Percentiles rank a stretch among this genome's conserved stretches.
Conservation (phyloP, 2,888 invertebrate species). For the Ichneumoninae sp. region DNA sequence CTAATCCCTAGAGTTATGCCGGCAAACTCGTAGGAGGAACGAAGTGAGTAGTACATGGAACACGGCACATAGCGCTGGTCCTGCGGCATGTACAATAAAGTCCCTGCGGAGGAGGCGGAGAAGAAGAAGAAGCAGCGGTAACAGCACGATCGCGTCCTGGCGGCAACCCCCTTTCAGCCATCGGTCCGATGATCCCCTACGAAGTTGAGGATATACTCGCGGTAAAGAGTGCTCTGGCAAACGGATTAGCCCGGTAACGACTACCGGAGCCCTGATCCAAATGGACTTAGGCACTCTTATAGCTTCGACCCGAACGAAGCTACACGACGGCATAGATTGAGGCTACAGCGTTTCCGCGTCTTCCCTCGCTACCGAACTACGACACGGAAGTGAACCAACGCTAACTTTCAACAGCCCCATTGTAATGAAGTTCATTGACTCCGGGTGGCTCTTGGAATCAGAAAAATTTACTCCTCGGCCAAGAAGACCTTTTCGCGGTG, state of each 20-base stretch:
- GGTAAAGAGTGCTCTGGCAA: constrained; percentile 65
- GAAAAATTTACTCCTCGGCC: background rate
- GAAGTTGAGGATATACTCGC: constrained; percentile 55
- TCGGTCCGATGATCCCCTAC: constrained; percentile 51
- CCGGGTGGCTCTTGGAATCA: background rate
- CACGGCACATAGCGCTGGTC: constrained; percentile 9
- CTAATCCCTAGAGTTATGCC: constrained; percentile 64
- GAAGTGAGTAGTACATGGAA: constrained; percentile 32
- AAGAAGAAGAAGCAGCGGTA: background rate
- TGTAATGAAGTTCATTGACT: background rate
- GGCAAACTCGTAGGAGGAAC: constrained; percentile 44
- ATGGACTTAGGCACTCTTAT: constrained; percentile 71
- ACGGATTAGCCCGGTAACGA: constrained; percentile 67
- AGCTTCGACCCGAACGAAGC: constrained; percentile 64
- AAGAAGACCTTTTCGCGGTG: too few relatives aligned
- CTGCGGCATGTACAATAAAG: constrained; percentile 48
- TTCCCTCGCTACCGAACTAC: background rate
- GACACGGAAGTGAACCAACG: background rate
- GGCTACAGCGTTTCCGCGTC: constrained; percentile 34
- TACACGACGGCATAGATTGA: constrained; percentile 54
- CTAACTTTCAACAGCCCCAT: background rate
- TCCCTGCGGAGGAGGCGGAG: constrained; percentile 32
- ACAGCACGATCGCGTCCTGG: constrained; percentile 36
- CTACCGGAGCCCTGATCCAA: constrained; percentile 60
- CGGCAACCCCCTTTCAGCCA: constrained; percentile 39